Base-by-base conservation (phyloP, 2,113 vertebrate genomes). In the Scophthalmus maximus region DNA sequence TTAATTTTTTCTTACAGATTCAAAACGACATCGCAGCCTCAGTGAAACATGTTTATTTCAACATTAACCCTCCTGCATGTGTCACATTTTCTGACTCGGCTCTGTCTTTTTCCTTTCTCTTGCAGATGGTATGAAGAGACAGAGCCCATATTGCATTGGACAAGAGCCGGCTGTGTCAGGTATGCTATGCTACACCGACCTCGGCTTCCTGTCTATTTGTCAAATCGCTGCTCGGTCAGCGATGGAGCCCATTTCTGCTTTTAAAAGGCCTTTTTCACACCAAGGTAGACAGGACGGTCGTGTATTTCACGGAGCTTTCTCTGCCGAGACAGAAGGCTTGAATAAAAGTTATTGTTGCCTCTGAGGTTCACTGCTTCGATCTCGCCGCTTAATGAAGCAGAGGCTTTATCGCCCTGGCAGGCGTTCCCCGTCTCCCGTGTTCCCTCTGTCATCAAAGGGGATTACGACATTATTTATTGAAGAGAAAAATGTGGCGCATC, bases 81-180 rank as follows among this genome's bases (percentile, higher is more conserved):
- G 20, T 32, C 30, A 34, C 6, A 17, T 53, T 32, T 22, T 12
- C 53, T 34, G n/a, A 29, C 12, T 15, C 18, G 38, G 14, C 38
- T 14, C 15, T 27, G 14, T 29, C 36, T 38, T 25, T 68, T 32
- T 20, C 18, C 23, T 36, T 29, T n/a, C 6, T 23, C 2, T 62
- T 6, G 1, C 58, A 88, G 81, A 57, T 58, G 61, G 3, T 50
- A 52, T 83, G 79, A 85, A 46, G 72, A 82, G 68, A 67, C 20
- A 25, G 73, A 60, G 66, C 44, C 58, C 70, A 57, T 81, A 62
- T 68, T 73, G 72, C 60, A 1, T 49, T 36, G 81, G 81, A 80
- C 12, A 36, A 76, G 66, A 77, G 83, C 77, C 83, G 81, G 86
- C 85, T 79, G 78, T 56, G 63, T 78, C 85, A 86, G 88, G 88